phyloP scores from a whole-genome alignment of 2,888 invertebrate species.

The Strigamia crassipes region DNA sequence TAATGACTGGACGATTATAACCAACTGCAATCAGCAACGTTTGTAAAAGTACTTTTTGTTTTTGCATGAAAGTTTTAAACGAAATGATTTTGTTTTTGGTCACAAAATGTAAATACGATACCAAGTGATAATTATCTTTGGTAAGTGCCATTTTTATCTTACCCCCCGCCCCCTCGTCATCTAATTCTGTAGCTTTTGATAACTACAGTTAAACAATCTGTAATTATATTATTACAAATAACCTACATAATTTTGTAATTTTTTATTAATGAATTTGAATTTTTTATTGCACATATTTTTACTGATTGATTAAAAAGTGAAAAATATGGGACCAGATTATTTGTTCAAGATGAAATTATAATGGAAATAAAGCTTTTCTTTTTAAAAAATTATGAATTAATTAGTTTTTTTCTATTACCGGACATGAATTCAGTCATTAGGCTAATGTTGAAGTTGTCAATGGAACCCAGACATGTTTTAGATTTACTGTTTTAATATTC shows the following conservation, averaged over 20 bases:
- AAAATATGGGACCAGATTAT: constrained; percentile 42
- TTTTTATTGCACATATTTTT: constrained; percentile 6
- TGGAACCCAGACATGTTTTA: constrained; percentile 23
- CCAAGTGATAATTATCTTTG: neutral
- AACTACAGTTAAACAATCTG: neutral
- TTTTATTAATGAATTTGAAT: constrained; percentile 1
- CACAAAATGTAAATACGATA: neutral
- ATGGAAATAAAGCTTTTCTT: constrained; percentile 25
- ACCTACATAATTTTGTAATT: constrained; percentile 23
- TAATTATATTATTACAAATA: constrained; percentile 7
- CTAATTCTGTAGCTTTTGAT: neutral
- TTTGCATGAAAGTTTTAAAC: neutral
- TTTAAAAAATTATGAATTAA: neutral
- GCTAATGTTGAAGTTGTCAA: neutral
- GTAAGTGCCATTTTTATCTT: neutral
- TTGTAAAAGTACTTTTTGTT: neutral
- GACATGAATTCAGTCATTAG: constrained; percentile 10
- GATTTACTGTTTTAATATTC: constrained; percentile 25
- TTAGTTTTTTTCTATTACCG: neutral
- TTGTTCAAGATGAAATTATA: constrained; percentile 27
- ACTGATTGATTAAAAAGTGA: constrained; percentile 19
- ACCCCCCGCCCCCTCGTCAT: neutral
- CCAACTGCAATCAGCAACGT: neutral
- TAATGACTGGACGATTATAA: neutral
- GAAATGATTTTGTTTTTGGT: neutral